Base-by-base conservation (phyloP, 2,888 invertebrate genomes). In the Drosophila villosipedis region DNA sequence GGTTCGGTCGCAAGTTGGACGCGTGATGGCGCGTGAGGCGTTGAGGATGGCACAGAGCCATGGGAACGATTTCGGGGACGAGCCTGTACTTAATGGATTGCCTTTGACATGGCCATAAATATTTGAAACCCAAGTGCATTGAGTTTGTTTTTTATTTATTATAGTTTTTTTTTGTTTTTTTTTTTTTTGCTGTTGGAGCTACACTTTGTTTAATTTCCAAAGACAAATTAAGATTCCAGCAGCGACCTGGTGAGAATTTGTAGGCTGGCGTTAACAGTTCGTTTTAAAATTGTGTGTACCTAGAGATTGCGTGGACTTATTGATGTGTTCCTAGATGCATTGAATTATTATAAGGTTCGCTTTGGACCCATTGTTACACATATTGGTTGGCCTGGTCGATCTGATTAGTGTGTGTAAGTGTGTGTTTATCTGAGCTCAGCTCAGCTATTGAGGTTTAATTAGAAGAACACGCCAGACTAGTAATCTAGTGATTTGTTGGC, bases 11-110 rank as follows among this genome's bases (percentile, higher is more conserved):
- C 68, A 78, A 82, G 79, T 78, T 83, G 84, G 78, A 87, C 89
- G 78, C 85, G 85, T 90, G 89, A 86, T 83, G 86, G 84, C 90
- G 76, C 86, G 84, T 84, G 84, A 84, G 82, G 76, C 80, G 66
- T 73, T 67, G 76, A 77, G 61, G 31, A 19, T 47, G 25, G 53
- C 67, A 62, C 25, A 50, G 50, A 49, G 70, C 77, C 84, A 68
- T 66, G 66, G 55, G 65, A 69, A 69, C 62, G 31, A 54, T 68
- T 66, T 65, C 53, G n/a, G 66, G 67, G 33, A 65, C 68, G 81
- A 72, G 77, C 68, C 77, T 75, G 72, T 73, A 75, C 73, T 76
- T 86, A 80, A 85, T 83, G 72, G 75, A 73, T 86, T 81, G 81
- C 67, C 82, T 73, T 77, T 85, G 83, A 83, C 73, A 73, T 72